Evolutionary conservation across 2,113 vertebrate genomes (phyloP).

Genomic region (Ciconia stormi): DNA sequence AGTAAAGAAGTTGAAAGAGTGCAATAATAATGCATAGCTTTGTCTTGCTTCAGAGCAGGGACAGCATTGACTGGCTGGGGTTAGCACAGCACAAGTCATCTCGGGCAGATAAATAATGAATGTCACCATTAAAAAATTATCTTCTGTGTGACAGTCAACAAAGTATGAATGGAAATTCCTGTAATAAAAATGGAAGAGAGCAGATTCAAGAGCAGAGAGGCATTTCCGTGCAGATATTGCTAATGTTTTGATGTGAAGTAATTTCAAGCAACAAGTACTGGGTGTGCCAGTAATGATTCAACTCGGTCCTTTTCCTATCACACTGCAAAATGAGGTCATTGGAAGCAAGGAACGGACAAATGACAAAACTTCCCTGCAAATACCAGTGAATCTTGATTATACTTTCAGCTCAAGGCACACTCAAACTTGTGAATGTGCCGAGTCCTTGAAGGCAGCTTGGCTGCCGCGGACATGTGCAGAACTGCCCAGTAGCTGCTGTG

Average conservation of each 20-base stretch:
- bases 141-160: background rate
- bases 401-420: background rate
- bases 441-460: background rate
- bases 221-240: background rate
- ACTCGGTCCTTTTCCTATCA: background rate
- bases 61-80: background rate
- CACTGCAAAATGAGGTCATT: background rate
- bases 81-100: background rate
- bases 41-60: background rate
- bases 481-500: background rate
- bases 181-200: background rate
- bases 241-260: background rate
- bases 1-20: background rate
- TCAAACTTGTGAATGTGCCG: background rate
- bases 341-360: background rate
- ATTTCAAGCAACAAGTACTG: background rate
- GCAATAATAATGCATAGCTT: background rate
- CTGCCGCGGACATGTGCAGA: accelerated
- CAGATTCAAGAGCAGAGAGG: background rate
- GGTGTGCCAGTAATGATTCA: background rate
- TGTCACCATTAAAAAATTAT: background rate
- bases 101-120: background rate
- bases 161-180: background rate
- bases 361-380: background rate
- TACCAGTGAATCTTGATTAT: background rate